phyloP scores from a whole-genome alignment of 2,797 vertebrate species.

The Denticeps clupeoides region DNA sequence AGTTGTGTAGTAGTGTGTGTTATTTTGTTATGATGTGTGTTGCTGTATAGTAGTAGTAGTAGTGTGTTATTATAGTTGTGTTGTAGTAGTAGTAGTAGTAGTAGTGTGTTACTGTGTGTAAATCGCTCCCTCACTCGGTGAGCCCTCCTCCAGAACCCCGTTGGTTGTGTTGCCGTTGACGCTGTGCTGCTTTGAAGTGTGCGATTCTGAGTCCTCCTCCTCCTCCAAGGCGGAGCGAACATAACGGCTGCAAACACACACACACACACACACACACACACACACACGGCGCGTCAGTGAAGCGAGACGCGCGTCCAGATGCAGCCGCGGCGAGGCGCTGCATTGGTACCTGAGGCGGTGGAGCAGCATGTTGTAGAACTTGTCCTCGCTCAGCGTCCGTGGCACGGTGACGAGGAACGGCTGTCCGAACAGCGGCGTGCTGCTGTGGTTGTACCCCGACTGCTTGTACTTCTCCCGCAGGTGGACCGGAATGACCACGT shows the following conservation, averaged over 20 bases:
- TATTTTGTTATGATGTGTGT: no score
- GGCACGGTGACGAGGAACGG: slow-evolving; percentile 94
- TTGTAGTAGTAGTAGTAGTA: no score
- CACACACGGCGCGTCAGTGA: no score
- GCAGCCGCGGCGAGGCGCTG: no score
- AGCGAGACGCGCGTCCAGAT: no score
- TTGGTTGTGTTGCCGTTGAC: slow-evolving; percentile 90
- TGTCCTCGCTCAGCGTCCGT: slow-evolving; percentile 86
- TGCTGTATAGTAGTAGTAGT: no score
- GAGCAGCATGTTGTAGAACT: slow-evolving; percentile 91
- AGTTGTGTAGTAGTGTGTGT: no score
- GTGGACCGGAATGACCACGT: slow-evolving; percentile 91
- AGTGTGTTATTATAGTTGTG: no score
- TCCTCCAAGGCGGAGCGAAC: slow-evolving; percentile 71
- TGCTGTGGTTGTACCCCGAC: slow-evolving; percentile 88
- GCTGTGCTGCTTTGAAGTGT: slow-evolving; percentile 73
- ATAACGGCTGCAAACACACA: slow-evolving; percentile 67
- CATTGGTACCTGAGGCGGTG: slow-evolving; percentile 86
- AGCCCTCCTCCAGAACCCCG: slow-evolving; percentile 87
- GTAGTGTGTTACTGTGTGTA: no score
- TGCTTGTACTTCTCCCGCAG: slow-evolving; percentile 92
- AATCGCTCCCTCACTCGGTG: slow-evolving; percentile 73
- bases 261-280: no score
- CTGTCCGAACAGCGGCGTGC: slow-evolving; percentile 85
- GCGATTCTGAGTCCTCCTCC: slow-evolving; percentile 75